Conservation (phyloP, 2,888 invertebrate genomes). For the Nomada fabriciana region DNA sequence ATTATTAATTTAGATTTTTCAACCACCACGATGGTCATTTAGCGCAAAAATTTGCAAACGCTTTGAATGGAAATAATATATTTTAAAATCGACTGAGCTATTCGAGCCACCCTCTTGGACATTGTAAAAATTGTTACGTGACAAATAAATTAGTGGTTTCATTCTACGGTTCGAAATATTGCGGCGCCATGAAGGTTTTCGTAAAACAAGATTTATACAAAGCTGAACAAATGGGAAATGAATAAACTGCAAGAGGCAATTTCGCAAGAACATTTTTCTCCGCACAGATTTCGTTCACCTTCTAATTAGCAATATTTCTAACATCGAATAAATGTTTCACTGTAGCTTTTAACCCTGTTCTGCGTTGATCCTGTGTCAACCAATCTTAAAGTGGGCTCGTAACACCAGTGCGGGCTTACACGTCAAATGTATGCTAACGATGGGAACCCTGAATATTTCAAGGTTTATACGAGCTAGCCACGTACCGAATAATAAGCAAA, state of each 20-base stretch:
- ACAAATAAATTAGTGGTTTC: too few relatives aligned
- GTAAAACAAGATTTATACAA: neutral
- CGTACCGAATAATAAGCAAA: conserved; percentile 56
- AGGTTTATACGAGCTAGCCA: conserved; percentile 60
- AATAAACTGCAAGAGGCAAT: neutral
- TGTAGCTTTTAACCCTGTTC: conserved; percentile 7
- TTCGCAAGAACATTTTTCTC: neutral
- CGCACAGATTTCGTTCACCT: neutral
- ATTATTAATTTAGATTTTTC: neutral
- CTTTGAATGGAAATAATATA: too few relatives aligned
- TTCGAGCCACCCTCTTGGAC: too few relatives aligned
- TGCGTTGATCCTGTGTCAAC: conserved; percentile 18
- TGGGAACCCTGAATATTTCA: conserved; percentile 70
- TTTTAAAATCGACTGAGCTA: too few relatives aligned
- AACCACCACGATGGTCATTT: neutral
- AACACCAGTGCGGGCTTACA: conserved; percentile 3
- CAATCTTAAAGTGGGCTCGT: conserved; percentile 21
- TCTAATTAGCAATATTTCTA: neutral
- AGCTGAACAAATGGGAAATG: neutral
- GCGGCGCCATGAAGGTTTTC: too few relatives aligned
- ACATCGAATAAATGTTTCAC: conserved; percentile 8
- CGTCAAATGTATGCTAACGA: conserved; percentile 57
- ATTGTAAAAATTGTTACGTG: too few relatives aligned
- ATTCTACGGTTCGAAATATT: too few relatives aligned
- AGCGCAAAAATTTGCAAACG: too few relatives aligned